Evolutionary conservation across 2,888 invertebrate species (phyloP).

Genomic region (Drosophila barbarae): DNA sequence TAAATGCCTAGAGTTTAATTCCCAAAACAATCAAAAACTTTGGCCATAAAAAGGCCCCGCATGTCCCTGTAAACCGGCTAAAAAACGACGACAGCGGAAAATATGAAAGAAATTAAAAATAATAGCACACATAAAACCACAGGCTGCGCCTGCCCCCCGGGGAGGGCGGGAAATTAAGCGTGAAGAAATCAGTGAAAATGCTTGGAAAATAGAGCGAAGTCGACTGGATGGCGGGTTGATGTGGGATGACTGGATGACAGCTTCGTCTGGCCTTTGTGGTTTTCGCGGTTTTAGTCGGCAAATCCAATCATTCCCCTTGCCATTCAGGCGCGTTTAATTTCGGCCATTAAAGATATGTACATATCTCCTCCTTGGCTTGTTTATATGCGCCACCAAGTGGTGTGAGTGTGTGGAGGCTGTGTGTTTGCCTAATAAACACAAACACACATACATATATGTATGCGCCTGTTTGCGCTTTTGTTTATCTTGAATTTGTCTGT

Average conservation of each 20-base stretch:
- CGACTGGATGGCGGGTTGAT: slow-evolving; percentile 3
- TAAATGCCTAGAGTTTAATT: slow-evolving; percentile 43
- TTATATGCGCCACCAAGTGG: slow-evolving; percentile 11
- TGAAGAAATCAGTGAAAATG: slow-evolving; percentile 63
- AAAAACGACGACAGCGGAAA: slow-evolving; percentile 44
- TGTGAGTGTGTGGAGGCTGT: slow-evolving; percentile 3
- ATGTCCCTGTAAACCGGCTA: slow-evolving; percentile 24
- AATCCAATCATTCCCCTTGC: slow-evolving; percentile 20
- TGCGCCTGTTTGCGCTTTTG: slow-evolving; percentile 32
- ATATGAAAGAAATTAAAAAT: slow-evolving; percentile 60
- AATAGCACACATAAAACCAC: slow-evolving; percentile 39
- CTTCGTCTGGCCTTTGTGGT: slow-evolving; percentile 44
- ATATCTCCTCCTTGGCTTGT: slow-evolving; percentile 22
- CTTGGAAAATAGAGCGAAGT: slow-evolving; percentile 41
- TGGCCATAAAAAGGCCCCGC: slow-evolving; percentile 27
- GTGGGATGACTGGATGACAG: slow-evolving; percentile 31
- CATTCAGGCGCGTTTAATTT: slow-evolving; percentile 55
- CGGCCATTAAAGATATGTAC: slow-evolving; percentile 42
- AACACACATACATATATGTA: background rate
- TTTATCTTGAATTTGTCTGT: slow-evolving; percentile 64
- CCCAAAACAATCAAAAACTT: slow-evolving; percentile 54
- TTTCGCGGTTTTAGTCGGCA: slow-evolving; percentile 10
- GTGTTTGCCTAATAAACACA: slow-evolving; percentile 15
- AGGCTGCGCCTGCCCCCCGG: slow-evolving; percentile 6
- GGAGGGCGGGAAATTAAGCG: slow-evolving; percentile 62